Evolutionary conservation across 2,797 vertebrate genomes (phyloP), one percentile per base, ranked within the genome.

Genomic region (Sciurus vulgaris): DNA sequence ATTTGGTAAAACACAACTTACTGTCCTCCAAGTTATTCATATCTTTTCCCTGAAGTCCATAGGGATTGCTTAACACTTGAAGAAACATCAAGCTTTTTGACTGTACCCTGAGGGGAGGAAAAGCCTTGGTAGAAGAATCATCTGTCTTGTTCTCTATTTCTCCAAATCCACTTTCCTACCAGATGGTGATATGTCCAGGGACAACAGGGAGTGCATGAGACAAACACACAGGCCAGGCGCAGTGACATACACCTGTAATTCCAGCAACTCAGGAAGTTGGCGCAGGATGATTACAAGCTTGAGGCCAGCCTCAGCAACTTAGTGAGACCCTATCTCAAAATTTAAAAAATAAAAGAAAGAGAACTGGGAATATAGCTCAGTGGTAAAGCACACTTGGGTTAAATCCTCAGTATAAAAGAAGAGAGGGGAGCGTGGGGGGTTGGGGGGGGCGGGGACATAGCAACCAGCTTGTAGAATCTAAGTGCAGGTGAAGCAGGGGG

Each of bases 1-100:
- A 65, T 94, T 97, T 87, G 86, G 83, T 77, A 94, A 95, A 96
- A 92, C 54, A 83, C 77, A 89, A 47, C 51, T 51, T 89, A 28
- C 54, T 47, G 38, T 91, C 69, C 44, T 97, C 76, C 12, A 20
- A 96, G 72, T 85, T 86, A 95, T 61, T 89, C 44, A 49, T 86
- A 51, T 20, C 24, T 82, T 79, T 86, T 95, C 54, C 79, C 44
- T 18, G 35, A 41, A 76, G 26, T 78, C 74, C 82, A 20, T 47
- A n/a, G 67, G 67, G 63, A 95, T 82, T 93, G 70, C 59, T 92
- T 84, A 86, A 13, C 90, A 82, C 67, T 54, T 70, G 63, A 84
- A 91, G 86, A 93, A 91, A 35, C 74, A 74, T 95, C 81, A 30
- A 49, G 84, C 67, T 91, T 91, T 78, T 86, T 76, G 51, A 77